A percentile compares a stretch with the other conserved stretches of the same genome.
Conservation (phyloP, 2,113 vertebrate genomes). For the Limnothrissa miodon region DNA sequence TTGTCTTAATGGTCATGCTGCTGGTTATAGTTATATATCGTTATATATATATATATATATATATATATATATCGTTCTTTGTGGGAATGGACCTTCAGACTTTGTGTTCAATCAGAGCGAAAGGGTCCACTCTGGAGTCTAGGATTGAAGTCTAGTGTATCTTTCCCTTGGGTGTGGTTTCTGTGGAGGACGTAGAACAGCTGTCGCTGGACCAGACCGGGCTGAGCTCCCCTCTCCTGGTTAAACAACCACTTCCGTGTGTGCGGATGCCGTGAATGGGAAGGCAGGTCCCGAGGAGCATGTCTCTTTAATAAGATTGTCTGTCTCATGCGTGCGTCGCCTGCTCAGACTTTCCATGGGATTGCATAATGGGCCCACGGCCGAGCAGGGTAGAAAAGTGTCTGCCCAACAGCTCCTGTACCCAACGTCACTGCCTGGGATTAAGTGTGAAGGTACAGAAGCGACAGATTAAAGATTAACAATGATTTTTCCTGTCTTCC, state of each 20-base stretch:
- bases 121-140: no score
- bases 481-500: conserved; percentile 40
- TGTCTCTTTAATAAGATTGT: conserved; percentile 55
- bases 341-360: conserved; percentile 60
- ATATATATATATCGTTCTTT: no score
- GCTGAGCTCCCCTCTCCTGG: background rate
- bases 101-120: no score
- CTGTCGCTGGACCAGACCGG: no score
- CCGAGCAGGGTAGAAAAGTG: conserved; percentile 33
- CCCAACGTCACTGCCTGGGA: conserved; percentile 43
- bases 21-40: no score
- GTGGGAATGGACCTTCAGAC: no score
- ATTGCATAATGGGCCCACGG: conserved; percentile 57
- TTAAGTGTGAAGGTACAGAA: conserved; percentile 27
- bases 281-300: conserved; percentile 17
- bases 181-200: no score
- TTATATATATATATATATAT: no score
- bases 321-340: conserved; percentile 32
- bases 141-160: no score
- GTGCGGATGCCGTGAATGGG: background rate
- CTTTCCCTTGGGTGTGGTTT: no score
- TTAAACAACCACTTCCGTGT: background rate
- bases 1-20: no score
- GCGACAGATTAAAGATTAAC: conserved; percentile 49
- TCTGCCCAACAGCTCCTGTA: conserved; percentile 48